Percentiles rank a stretch among this genome's conserved stretches.
Conservation (phyloP, 2,888 invertebrate species). For the Lasioglossum figueresi region DNA sequence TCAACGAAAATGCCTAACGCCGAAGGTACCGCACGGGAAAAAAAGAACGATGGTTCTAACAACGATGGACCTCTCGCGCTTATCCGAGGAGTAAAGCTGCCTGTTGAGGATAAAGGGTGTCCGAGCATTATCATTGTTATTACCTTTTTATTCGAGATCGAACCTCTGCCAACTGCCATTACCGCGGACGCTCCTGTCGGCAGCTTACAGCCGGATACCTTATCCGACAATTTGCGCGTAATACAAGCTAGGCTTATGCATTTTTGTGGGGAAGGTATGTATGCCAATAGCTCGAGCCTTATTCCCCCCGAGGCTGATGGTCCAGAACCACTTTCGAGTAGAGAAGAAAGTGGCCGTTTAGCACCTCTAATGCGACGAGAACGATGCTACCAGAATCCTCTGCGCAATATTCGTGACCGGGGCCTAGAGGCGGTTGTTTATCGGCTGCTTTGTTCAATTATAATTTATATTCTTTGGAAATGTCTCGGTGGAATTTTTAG, state of each 20-base stretch:
- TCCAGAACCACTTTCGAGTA: conserved; percentile 55
- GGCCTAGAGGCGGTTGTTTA: neutral
- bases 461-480: neutral
- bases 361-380: conserved; percentile 50
- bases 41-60: too few species aligned
- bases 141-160: conserved; percentile 27
- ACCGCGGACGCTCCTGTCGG: conserved; percentile 48
- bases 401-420: neutral
- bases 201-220: conserved; percentile 21
- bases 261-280: conserved; percentile 40
- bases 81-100: conserved; percentile 33
- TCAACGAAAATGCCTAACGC: neutral
- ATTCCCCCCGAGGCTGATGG: conserved; percentile 29
- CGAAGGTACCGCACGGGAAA: conserved; percentile 27
- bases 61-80: conserved; percentile 30
- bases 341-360: conserved; percentile 61
- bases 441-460: neutral
- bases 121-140: conserved; percentile 38
- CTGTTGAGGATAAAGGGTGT: conserved; percentile 30
- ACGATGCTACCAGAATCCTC: neutral
- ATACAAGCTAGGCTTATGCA: conserved; percentile 58
- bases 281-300: conserved; percentile 41
- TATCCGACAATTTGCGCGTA: conserved; percentile 57
- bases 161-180: conserved; percentile 47
- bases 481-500: neutral